A percentile compares a stretch with the other conserved stretches of the same genome.
These are phyloP conservation scores for Amazona guildingii DNA, from an alignment of 2,113 vertebrate genomes.

Conservation along the genomic window DNA sequence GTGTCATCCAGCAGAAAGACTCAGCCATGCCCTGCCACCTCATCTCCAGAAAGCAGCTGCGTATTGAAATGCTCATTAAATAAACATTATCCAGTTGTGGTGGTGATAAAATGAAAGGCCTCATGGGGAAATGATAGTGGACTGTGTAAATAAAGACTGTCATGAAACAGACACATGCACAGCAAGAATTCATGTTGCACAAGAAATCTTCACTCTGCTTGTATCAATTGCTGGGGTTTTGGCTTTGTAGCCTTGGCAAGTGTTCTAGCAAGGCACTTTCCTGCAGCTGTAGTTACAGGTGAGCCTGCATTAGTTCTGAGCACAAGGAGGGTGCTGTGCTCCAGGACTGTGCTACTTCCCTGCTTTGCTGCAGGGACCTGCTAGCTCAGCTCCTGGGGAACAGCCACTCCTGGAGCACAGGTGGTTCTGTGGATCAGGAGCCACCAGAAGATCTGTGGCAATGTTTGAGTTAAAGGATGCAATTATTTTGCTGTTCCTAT, in stretches of 20 bases:
- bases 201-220: not conserved
- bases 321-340: not conserved
- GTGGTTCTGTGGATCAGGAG: not conserved
- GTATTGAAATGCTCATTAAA: not conserved
- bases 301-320: not conserved
- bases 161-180: not conserved
- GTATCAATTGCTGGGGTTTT: fast-evolving
- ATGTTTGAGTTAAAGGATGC: not conserved
- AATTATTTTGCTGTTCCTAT: not conserved
- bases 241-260: not conserved
- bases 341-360: fast-evolving
- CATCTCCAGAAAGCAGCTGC: not conserved
- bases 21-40: not conserved
- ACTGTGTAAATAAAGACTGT: not conserved
- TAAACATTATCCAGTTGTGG: not conserved
- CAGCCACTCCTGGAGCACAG: not conserved
- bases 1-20: not conserved
- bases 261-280: not conserved
- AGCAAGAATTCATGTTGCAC: not conserved
- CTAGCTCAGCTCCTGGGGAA: not conserved
- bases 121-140: not conserved
- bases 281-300: not conserved
- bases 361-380: not conserved
- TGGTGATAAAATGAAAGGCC: not conserved
- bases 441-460: no score